Evolutionary conservation across 2,113 vertebrate species (phyloP).

Genomic region (Zosterops japonicus): DNA sequence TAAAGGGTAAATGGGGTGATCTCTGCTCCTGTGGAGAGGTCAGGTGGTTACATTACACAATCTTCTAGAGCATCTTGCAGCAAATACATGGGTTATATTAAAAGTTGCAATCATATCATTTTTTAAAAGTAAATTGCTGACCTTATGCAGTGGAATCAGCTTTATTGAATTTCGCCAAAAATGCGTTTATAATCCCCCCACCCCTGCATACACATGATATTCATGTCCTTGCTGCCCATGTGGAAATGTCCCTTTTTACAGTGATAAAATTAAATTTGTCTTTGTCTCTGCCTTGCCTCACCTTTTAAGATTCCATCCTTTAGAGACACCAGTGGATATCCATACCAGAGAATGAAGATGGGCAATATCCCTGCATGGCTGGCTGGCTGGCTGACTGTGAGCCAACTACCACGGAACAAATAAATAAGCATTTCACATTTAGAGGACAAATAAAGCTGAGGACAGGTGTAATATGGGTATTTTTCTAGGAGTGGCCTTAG

Average conservation of each 20-base stretch:
- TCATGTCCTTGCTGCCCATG: constrained; percentile 80
- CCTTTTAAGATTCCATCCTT: constrained; percentile 73
- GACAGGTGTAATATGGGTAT: neutral
- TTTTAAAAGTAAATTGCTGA: constrained; percentile 85
- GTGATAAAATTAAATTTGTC: constrained; percentile 80
- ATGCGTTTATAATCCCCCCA: constrained; percentile 76
- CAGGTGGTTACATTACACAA: constrained; percentile 76
- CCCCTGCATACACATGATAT: constrained; percentile 72
- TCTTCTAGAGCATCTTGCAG: constrained; percentile 77
- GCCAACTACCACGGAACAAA: constrained; percentile 18
- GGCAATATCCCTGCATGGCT: neutral
- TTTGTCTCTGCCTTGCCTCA: constrained; percentile 67
- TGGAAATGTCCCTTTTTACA: constrained; percentile 79
- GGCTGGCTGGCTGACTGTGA: neutral
- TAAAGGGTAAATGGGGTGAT: constrained; percentile 73
- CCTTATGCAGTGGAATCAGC: constrained; percentile 84
- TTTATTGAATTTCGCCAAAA: constrained; percentile 89
- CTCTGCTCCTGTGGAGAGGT: constrained; percentile 72
- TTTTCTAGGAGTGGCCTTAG: constrained; percentile 4
- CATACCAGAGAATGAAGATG: neutral
- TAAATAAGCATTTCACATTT: constrained; percentile 49
- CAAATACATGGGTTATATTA: constrained; percentile 84
- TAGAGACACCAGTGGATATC: constrained; percentile 43
- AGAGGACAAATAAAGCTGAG: constrained; percentile 17
- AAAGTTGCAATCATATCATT: constrained; percentile 84